Percentiles rank a stretch among this genome's conserved stretches.
phyloP scores from a whole-genome alignment of 2,797 vertebrate genomes.

The Hemitrygon akajei region DNA sequence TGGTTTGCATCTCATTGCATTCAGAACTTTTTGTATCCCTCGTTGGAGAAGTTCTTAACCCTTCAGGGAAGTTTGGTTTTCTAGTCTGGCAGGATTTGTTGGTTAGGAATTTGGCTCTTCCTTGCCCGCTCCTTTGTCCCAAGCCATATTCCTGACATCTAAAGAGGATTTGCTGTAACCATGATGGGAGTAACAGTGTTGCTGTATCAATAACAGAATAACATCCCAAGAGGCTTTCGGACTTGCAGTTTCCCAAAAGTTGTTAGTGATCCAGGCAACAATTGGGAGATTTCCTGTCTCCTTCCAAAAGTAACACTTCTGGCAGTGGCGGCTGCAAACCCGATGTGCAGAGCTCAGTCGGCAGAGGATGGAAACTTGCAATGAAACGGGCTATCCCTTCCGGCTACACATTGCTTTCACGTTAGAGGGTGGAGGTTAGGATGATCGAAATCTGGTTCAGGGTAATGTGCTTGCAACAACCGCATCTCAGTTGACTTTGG shows the following conservation, averaged over 20 bases:
- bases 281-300: not conserved
- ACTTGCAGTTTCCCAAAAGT: too few species aligned
- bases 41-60: not conserved
- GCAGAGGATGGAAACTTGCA: not conserved
- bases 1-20: not conserved
- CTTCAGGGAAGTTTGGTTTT: not conserved
- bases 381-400: not conserved
- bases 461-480: not conserved
- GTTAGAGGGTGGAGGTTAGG: not conserved
- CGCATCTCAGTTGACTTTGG: not conserved
- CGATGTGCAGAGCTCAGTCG: not conserved
- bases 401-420: not conserved
- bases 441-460: not conserved
- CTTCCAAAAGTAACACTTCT: not conserved
- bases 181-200: not conserved
- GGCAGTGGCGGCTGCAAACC: not conserved
- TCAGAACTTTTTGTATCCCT: not conserved
- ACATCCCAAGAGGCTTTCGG: not conserved
- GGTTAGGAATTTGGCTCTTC: not conserved
- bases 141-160: not conserved
- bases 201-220: too few species aligned
- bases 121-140: too few species aligned
- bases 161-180: not conserved
- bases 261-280: too few species aligned
- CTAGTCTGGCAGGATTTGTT: not conserved